Percentiles rank a stretch among this genome's conserved stretches.
These are phyloP conservation scores for Calidris pygmaea DNA, from an alignment of 2,113 vertebrate genomes.

Conservation along the genomic window DNA sequence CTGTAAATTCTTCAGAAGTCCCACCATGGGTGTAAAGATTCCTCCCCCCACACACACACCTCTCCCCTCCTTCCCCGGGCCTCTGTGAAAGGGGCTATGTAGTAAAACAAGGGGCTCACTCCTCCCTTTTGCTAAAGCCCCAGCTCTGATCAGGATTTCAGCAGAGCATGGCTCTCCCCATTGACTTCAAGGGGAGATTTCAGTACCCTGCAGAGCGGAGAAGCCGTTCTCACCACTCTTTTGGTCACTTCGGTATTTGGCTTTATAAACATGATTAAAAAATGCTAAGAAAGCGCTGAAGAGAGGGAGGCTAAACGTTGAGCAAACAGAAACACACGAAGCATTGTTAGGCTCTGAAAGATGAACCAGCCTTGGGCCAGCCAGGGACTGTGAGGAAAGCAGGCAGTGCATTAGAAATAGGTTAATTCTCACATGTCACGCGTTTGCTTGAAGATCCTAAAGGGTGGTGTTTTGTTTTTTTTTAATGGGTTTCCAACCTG, in stretches of 20 bases:
- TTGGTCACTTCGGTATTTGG: slow-evolving; percentile 56
- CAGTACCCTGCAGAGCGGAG: background rate
- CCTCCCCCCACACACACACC: background rate
- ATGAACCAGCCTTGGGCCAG: slow-evolving; percentile 11
- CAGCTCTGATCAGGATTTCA: slow-evolving; percentile 46
- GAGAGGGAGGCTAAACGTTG: slow-evolving; percentile 35
- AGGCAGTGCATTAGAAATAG: slow-evolving; percentile 26
- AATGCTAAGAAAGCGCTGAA: slow-evolving; percentile 41
- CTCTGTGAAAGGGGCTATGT: slow-evolving; percentile 69
- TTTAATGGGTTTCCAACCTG: background rate
- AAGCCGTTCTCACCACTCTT: background rate
- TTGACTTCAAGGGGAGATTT: slow-evolving; percentile 39
- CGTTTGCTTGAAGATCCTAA: background rate
- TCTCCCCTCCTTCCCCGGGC: slow-evolving; percentile 14
- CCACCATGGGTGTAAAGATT: slow-evolving; percentile 73
- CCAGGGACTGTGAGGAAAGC: background rate
- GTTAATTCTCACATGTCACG: background rate
- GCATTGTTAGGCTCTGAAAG: slow-evolving; percentile 58
- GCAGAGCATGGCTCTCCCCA: slow-evolving; percentile 2
- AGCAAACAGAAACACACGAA: slow-evolving; percentile 61
- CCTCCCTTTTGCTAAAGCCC: slow-evolving; percentile 42
- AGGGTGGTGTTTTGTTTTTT: background rate
- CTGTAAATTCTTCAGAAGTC: slow-evolving; percentile 79
- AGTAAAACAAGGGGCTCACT: slow-evolving; percentile 60
- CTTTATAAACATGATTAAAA: slow-evolving; percentile 61